phyloP scores from a whole-genome alignment of 2,797 vertebrate species.

The Gallirallus australis region DNA sequence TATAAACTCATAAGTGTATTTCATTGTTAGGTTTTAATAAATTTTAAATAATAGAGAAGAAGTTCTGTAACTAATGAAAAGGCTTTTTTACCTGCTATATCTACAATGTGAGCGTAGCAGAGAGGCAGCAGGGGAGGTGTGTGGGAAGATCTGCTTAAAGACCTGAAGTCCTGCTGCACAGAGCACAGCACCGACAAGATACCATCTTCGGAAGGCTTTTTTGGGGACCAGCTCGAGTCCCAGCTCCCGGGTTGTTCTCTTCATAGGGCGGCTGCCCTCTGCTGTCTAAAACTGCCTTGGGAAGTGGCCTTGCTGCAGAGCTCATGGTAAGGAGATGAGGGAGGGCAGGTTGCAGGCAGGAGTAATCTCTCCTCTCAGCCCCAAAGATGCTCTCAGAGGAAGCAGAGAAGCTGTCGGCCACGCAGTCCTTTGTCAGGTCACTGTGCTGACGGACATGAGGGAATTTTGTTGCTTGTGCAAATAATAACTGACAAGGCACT shows the following conservation, averaged over 20 bases:
- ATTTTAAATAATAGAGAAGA: not conserved
- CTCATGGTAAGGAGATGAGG: not conserved
- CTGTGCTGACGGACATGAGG: not conserved
- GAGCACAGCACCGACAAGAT: not conserved
- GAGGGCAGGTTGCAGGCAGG: not conserved
- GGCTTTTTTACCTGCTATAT: not conserved
- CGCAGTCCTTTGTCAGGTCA: accelerated
- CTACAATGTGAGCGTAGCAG: not conserved
- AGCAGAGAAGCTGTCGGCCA: not conserved
- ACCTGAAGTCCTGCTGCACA: accelerated
- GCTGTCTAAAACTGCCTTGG: slow-evolving; percentile 40
- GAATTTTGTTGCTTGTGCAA: not conserved
- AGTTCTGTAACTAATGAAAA: not conserved
- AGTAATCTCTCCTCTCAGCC: not conserved
- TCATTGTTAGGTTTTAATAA: not conserved
- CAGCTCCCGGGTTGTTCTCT: not conserved
- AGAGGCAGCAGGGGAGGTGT: not conserved
- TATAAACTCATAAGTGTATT: not conserved
- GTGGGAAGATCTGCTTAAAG: not conserved
- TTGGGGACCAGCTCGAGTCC: not conserved
- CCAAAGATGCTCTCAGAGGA: not conserved
- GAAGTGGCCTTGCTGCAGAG: not conserved
- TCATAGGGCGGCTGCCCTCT: slow-evolving; percentile 67
- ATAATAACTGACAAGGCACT: not conserved
- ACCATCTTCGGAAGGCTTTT: not conserved